phyloP scores from a whole-genome alignment of 2,888 invertebrate species.

The Willowsia nigromaculata region DNA sequence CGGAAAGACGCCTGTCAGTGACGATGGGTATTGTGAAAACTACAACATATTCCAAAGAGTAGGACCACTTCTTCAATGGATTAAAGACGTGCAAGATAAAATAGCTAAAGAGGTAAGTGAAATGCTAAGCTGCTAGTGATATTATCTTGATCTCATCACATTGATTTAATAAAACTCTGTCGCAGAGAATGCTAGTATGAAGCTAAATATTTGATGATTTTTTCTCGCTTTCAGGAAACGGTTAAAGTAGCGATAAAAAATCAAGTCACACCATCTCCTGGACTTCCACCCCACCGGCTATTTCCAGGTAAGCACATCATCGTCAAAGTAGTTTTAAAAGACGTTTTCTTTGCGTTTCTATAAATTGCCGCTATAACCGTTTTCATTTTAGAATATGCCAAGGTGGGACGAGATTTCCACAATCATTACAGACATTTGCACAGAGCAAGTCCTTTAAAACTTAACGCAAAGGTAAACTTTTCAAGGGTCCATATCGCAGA shows the following conservation, averaged over 20 bases:
- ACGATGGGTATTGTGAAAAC: conserved; percentile 68
- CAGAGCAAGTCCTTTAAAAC: conserved; percentile 54
- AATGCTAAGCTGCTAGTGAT: too few relatives aligned
- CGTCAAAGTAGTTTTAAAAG: not conserved
- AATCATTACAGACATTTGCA: conserved; percentile 71
- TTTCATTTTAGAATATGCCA: conserved; percentile 65
- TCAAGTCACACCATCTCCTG: not conserved
- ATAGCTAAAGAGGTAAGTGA: conserved; percentile 55
- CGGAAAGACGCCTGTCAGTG: conserved; percentile 57
- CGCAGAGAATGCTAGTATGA: too few relatives aligned
- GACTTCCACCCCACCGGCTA: conserved; percentile 50
- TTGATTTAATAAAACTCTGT: too few relatives aligned
- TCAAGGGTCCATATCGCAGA: not conserved
- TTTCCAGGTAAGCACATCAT: conserved; percentile 43
- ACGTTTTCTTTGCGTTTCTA: too few relatives aligned
- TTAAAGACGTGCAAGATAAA: conserved; percentile 60
- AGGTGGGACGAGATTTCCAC: conserved; percentile 69
- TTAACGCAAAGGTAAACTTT: conserved; percentile 59
- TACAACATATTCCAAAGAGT: conserved; percentile 71
- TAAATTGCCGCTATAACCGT: too few relatives aligned
- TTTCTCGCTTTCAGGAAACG: too few relatives aligned
- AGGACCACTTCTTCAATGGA: conserved; percentile 69
- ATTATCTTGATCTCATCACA: too few relatives aligned
- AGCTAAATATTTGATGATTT: too few relatives aligned
- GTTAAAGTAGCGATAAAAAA: not conserved